phyloP scores from a whole-genome alignment of 2,797 vertebrate genomes.

The Channallabes apus region DNA sequence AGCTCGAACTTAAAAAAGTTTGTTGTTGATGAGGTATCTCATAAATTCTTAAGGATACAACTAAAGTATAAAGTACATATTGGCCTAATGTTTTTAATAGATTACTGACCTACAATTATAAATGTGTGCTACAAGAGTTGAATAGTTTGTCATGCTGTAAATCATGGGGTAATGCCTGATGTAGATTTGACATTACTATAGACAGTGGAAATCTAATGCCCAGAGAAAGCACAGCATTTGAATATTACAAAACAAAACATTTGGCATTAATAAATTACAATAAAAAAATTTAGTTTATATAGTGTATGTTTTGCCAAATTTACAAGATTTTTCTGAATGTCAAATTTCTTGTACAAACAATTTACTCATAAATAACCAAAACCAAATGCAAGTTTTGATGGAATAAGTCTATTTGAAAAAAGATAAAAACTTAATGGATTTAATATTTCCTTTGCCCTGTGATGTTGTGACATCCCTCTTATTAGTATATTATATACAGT shows the following conservation, averaged over 20 bases:
- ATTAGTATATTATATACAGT: too few relatives aligned
- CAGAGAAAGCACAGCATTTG: neutral
- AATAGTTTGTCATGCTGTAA: neutral
- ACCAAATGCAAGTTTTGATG: neutral
- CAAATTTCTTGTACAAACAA: neutral
- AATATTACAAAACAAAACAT: neutral
- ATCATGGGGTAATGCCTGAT: neutral
- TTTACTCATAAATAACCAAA: neutral
- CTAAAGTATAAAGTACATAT: neutral
- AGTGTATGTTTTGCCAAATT: too few relatives aligned
- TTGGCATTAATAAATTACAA: neutral
- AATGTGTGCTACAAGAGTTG: neutral
- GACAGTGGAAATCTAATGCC: neutral
- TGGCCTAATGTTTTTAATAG: neutral
- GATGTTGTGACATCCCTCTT: too few relatives aligned
- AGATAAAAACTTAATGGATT: too few relatives aligned
- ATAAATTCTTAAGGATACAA: neutral
- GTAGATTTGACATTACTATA: neutral
- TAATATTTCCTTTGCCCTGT: too few relatives aligned
- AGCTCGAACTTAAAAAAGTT: neutral
- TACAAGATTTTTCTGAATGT: neutral
- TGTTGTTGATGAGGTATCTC: neutral
- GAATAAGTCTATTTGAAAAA: neutral
- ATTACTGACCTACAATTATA: neutral
- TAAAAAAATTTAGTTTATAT: too few relatives aligned